Conservation (phyloP, 2,113 vertebrate genomes). For the Equus przewalskii region DNA sequence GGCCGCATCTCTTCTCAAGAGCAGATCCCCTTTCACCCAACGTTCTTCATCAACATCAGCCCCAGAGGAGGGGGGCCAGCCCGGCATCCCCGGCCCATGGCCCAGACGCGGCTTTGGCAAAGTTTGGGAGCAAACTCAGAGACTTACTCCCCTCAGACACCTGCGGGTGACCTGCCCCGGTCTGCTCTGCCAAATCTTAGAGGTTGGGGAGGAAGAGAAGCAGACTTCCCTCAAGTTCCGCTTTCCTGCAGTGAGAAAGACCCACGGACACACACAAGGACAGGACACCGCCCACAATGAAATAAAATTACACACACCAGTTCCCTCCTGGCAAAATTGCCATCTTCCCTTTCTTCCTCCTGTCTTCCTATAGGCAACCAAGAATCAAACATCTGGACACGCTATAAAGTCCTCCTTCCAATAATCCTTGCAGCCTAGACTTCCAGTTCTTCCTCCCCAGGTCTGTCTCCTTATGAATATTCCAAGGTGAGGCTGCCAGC, state of each 20-base stretch:
- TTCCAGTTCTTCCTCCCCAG: neutral
- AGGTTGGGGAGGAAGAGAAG: neutral
- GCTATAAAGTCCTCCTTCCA: neutral
- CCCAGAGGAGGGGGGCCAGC: neutral
- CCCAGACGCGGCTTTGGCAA: neutral
- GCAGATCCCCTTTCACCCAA: constrained; percentile 73
- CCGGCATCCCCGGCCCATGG: neutral
- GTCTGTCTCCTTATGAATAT: constrained; percentile 78
- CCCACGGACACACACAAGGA: neutral
- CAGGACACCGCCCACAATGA: neutral
- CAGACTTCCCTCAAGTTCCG: neutral
- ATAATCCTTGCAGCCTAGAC: neutral
- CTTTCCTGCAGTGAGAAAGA: neutral
- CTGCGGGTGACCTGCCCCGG: neutral
- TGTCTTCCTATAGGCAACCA: neutral
- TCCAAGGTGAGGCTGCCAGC: constrained; percentile 55
- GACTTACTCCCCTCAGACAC: too few species aligned
- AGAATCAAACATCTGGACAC: neutral
- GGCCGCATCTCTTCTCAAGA: neutral
- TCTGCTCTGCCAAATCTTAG: neutral
- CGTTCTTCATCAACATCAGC: constrained; percentile 31
- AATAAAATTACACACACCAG: neutral
- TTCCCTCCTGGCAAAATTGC: neutral
- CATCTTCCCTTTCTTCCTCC: neutral
- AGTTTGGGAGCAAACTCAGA: neutral